Conservation (phyloP, 2,113 vertebrate genomes). For the Leptosomus discolor region DNA sequence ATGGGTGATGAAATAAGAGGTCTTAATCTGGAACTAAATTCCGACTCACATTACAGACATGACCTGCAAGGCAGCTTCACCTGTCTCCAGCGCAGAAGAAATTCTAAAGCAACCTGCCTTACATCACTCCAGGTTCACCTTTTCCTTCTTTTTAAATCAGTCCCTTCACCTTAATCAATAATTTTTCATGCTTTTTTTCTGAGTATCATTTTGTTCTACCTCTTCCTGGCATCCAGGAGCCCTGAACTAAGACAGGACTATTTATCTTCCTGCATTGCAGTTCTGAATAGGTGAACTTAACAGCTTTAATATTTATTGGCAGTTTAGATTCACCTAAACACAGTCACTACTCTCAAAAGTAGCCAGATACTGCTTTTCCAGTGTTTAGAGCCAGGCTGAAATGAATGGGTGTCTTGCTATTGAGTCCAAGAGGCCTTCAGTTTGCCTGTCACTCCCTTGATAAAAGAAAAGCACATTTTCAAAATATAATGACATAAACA, state of each 20-base stretch:
- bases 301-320: neutral
- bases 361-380: neutral
- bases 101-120: neutral
- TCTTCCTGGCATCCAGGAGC: neutral
- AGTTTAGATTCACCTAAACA: neutral
- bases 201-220: neutral
- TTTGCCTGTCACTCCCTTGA: neutral
- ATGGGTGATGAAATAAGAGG: neutral
- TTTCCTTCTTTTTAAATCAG: neutral
- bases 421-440: neutral
- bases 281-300: neutral
- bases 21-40: neutral
- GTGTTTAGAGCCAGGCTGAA: neutral
- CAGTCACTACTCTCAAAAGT: neutral
- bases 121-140: neutral
- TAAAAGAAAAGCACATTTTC: neutral
- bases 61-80: neutral
- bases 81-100: neutral
- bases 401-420: neutral
- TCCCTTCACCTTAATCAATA: neutral
- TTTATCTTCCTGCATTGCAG: neutral
- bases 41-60: fast-evolving
- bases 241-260: neutral
- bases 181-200: neutral
- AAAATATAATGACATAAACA: neutral